A percentile compares a stretch with the other conserved stretches of the same genome.
Evolutionary conservation across 2,113 vertebrate genomes (phyloP).

Genomic region (Lophura nycthemera): DNA sequence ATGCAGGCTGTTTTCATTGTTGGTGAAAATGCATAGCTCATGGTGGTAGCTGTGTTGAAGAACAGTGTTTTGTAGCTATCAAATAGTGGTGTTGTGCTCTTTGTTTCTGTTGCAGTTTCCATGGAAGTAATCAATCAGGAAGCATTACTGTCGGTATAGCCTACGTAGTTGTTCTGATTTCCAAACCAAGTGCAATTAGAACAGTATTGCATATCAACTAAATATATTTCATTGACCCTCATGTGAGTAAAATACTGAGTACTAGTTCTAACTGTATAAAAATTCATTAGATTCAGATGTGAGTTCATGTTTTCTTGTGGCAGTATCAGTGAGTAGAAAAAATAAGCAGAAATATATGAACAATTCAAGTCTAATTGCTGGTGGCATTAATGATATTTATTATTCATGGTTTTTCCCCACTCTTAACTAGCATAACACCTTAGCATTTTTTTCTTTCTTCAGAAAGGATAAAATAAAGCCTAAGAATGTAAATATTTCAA

Average conservation of each 20-base stretch:
- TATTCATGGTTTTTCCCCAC: neutral
- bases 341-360: neutral
- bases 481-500: neutral
- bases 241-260: neutral
- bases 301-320: neutral
- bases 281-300: neutral
- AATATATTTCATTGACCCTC: neutral
- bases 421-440: neutral
- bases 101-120: too few species aligned
- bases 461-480: neutral
- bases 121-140: too few species aligned
- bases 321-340: neutral
- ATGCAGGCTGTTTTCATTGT: too few species aligned
- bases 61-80: too few species aligned
- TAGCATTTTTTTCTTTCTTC: neutral
- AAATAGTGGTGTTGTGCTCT: too few species aligned
- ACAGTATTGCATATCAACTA: neutral
- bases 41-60: too few species aligned
- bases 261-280: conserved; percentile 1
- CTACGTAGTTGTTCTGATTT: neutral
- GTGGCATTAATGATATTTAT: conserved; percentile 14
- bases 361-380: conserved; percentile 13
- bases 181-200: neutral
- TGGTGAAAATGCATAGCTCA: too few species aligned
- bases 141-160: too few species aligned